Conservation (phyloP, 2,113 vertebrate genomes). For the Petrocephalus microphthalmus region DNA sequence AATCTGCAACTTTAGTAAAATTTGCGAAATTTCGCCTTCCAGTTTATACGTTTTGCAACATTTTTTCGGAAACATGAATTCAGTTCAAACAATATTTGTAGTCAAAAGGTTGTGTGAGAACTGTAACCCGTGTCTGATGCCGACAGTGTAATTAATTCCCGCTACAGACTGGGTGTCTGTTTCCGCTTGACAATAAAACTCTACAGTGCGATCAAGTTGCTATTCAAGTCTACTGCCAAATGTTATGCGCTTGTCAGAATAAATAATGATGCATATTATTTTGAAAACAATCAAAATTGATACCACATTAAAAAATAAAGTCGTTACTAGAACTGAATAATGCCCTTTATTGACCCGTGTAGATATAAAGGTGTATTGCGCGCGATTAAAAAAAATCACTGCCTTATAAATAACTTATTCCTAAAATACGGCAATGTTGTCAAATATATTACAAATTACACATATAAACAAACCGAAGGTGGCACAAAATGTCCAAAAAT, state of each 20-base stretch:
- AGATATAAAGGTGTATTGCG: neutral
- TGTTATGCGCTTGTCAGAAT: neutral
- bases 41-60: neutral
- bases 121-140: neutral
- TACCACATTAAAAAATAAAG: neutral
- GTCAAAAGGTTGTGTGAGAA: neutral
- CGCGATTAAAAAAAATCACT: neutral
- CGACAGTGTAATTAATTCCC: neutral
- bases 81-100: neutral
- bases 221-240: neutral
- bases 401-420: neutral
- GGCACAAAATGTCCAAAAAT: neutral
- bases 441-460: neutral
- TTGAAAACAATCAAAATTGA: neutral
- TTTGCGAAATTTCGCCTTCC: neutral
- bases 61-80: neutral
- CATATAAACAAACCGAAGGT: neutral
- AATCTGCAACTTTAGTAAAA: neutral
- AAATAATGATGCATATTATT: neutral
- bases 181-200: slow-evolving; percentile 6
- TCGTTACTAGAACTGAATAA: neutral
- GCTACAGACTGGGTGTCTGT: neutral
- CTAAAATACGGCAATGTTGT: neutral
- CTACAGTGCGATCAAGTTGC: neutral
- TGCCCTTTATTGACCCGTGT: neutral